Base-by-base conservation (phyloP, 2,797 vertebrate species). In the Syncerus caffer region DNA sequence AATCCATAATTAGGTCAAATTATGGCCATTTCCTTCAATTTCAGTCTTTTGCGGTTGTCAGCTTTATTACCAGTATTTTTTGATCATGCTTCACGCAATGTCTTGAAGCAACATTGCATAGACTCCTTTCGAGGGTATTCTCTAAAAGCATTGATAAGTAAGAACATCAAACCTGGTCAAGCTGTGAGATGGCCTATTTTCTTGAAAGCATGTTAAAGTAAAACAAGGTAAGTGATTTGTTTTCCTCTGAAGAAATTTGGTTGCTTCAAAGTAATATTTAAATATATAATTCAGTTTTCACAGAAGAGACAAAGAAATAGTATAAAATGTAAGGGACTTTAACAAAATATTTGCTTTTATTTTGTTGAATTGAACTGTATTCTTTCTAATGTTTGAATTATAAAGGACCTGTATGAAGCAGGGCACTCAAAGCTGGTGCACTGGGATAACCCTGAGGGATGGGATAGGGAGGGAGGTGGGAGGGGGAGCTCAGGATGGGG, bases 1-100 rank as follows among this genome's bases (percentile, higher is more conserved):
- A 96, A 93, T 62, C 55, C 38, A 78, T 89, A 94, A 67, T 58
- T 90, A 96, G 31, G 60, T 97, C 57, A 97, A 93, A 94, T 91
- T 53, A 74, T 86, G 17, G 7, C 10, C 57, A 0, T 12, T 93
- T 96, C 64, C 87, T 92, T 96, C 50, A 95, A 14, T 45, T 90
- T 16, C 15, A 92, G 64, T 7, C 6, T 86, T 82, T 89, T 85
- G 15, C 8, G 78, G 31, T 67, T 58, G 58, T 92, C 67, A 88
- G 62, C 19, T 85, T 95, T 23, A 90, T 25, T 93, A 42, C 82
- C 31, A 92, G 34, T 11, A 60, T 74, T 94, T 19, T 96, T 95
- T 67, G 51, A 45, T 57, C 62, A 84, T 79, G 8, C 25, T 86
- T 23, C n/a, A 11, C 31, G 53, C 29, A 12, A 17, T 88, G 4